Evolutionary conservation across 2,888 invertebrate genomes (phyloP).

Genomic region (Hypolimnas misippus): DNA sequence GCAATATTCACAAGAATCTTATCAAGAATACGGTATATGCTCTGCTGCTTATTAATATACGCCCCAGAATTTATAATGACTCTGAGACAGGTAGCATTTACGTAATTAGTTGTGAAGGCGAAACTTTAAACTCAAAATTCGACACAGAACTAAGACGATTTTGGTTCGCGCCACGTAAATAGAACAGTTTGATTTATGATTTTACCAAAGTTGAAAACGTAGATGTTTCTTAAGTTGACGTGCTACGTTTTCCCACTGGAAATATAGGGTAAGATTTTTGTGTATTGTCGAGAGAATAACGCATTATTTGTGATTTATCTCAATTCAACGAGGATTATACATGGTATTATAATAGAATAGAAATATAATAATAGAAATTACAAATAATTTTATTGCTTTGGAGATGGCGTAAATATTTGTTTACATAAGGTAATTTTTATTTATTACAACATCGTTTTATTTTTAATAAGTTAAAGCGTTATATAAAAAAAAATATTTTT

Average conservation of each 20-base stretch:
- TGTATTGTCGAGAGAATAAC: not conserved
- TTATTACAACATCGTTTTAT: too few relatives aligned
- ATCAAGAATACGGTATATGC: not conserved
- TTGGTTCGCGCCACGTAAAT: constrained; percentile 34
- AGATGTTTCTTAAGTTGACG: constrained; percentile 26
- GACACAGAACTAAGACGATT: constrained; percentile 29
- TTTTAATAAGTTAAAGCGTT: too few relatives aligned
- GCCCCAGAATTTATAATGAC: constrained; percentile 17
- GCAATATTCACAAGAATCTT: not conserved
- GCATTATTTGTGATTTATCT: constrained; percentile 1
- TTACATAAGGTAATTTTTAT: too few relatives aligned
- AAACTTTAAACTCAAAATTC: constrained; percentile 31
- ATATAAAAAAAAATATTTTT: too few relatives aligned
- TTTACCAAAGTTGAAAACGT: constrained; percentile 24
- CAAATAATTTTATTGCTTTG: too few relatives aligned
- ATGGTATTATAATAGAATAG: too few relatives aligned
- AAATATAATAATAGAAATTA: too few relatives aligned
- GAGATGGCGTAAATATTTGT: too few relatives aligned
- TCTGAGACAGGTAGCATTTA: constrained; percentile 19
- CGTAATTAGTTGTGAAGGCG: constrained; percentile 29
- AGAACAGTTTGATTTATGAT: constrained; percentile 35
- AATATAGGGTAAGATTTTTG: constrained; percentile 24
- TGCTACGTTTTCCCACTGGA: constrained; percentile 25
- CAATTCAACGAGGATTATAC: too few relatives aligned
- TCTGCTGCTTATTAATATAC: constrained; percentile 1